phyloP scores from a whole-genome alignment of 2,113 vertebrate species.

The Polyodon spathula region DNA sequence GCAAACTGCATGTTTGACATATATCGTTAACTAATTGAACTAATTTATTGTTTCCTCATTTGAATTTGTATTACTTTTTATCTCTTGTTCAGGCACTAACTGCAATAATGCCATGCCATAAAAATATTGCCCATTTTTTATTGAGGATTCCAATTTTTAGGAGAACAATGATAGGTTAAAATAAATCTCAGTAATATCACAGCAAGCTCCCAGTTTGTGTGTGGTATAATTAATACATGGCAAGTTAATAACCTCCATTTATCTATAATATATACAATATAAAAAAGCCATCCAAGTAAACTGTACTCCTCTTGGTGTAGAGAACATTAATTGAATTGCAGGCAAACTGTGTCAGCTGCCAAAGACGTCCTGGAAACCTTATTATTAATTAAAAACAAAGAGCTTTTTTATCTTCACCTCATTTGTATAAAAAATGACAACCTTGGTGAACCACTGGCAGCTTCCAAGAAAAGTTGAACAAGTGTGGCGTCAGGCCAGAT shows the following conservation, averaged over 20 bases:
- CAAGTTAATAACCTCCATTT: neutral
- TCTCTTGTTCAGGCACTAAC: too few species aligned
- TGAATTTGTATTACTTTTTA: too few species aligned
- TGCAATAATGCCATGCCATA: too few species aligned
- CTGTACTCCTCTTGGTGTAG: neutral
- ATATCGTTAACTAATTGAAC: too few species aligned
- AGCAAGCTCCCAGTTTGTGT: neutral
- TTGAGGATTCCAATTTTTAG: too few species aligned
- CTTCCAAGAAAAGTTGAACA: constrained; percentile 21
- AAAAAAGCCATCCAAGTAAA: neutral
- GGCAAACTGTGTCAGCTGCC: neutral
- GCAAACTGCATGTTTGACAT: too few species aligned
- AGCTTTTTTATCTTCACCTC: neutral
- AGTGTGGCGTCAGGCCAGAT: constrained; percentile 2
- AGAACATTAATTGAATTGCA: neutral
- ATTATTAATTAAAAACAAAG: neutral
- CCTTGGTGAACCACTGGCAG: constrained; percentile 2
- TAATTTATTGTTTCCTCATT: too few species aligned
- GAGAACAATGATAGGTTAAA: too few species aligned
- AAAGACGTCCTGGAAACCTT: neutral
- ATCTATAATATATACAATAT: neutral
- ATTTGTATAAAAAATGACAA: neutral
- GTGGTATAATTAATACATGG: neutral
- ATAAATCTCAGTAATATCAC: too few species aligned
- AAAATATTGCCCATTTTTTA: too few species aligned